Conservation (phyloP, 1,140 invertebrate genomes). For the Pemphigus obesinymphae region DNA sequence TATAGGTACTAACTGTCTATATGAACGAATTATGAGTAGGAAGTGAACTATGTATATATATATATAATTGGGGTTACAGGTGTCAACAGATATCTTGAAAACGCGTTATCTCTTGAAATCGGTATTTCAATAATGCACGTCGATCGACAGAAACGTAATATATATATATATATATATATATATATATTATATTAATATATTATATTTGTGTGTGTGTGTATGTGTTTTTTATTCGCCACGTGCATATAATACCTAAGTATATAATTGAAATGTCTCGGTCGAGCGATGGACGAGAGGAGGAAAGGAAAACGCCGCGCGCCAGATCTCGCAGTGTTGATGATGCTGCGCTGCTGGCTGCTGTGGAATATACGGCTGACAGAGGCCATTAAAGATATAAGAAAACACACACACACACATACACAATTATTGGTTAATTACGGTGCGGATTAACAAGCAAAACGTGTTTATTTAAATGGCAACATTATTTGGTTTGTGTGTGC, state of each 20-base stretch:
- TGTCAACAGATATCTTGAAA: no score
- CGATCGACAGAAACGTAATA: neutral
- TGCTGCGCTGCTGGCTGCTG: neutral
- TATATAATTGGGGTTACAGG: no score
- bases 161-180: neutral
- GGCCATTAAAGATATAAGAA: neutral
- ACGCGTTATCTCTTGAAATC: no score
- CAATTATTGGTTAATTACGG: conserved; percentile 11
- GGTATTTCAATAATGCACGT: no score
- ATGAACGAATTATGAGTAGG: no score
- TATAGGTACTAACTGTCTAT: no score
- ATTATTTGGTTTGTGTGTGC: neutral
- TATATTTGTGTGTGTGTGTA: no score
- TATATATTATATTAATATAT: no score
- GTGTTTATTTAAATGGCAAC: conserved; percentile 20
- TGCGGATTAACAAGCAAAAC: conserved; percentile 27
- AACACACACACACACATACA: neutral
- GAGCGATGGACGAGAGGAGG: neutral
- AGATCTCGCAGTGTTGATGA: neutral
- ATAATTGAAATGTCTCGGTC: neutral
- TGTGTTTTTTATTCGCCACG: no score
- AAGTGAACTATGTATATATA: no score
- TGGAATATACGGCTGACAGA: neutral
- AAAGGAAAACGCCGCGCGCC: neutral
- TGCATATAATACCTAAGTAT: neutral